Conservation (phyloP, 1,140 invertebrate genomes). For the Paraescarpia echinospica region DNA sequence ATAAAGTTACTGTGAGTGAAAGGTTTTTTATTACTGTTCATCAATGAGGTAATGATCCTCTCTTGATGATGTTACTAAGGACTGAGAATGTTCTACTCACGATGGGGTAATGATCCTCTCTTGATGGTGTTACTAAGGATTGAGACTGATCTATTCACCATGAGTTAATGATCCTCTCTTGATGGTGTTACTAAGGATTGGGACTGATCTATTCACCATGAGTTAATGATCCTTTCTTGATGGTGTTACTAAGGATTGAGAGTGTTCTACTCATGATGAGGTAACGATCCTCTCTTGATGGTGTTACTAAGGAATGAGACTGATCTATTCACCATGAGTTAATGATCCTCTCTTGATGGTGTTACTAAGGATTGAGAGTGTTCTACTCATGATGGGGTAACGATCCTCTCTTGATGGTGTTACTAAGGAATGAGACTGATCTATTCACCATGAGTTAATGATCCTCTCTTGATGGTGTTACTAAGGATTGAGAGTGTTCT, state of each 20-base stretch:
- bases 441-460: constrained; percentile 30
- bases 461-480: constrained; percentile 50
- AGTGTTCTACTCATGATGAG: neutral
- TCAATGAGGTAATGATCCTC: constrained; percentile 44
- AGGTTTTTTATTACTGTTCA: too few species aligned
- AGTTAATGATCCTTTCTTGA: too few species aligned
- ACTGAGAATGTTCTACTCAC: constrained; percentile 47
- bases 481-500: constrained; percentile 42
- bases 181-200: constrained; percentile 30
- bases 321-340: constrained; percentile 47
- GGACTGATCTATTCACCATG: too few species aligned
- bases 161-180: too few species aligned
- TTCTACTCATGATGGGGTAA: neutral
- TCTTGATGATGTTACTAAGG: constrained; percentile 48
- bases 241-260: too few species aligned
- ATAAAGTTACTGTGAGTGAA: too few species aligned
- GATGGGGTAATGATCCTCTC: constrained; percentile 51
- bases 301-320: constrained; percentile 35
- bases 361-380: neutral
- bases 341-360: constrained; percentile 51
- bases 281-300: neutral
- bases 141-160: too few species aligned
- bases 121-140: constrained; percentile 36
- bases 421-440: too few species aligned
- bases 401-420: neutral